Percentiles rank a stretch among this genome's conserved stretches.
phyloP scores from a whole-genome alignment of 2,888 invertebrate species.

The Lissonota sp. region DNA sequence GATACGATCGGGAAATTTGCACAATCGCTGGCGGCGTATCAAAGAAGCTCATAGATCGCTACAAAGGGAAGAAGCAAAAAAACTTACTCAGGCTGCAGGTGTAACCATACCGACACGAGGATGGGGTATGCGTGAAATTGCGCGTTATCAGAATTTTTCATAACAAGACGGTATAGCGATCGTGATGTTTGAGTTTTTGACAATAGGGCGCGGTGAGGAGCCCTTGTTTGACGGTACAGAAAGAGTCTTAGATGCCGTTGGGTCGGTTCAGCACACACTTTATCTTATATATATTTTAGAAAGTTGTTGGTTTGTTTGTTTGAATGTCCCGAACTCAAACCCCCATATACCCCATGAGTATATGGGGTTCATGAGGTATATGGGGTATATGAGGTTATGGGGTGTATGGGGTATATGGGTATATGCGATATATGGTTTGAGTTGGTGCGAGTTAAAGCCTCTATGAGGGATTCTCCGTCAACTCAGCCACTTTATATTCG shows the following conservation, averaged over 20 bases:
- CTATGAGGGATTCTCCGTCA: no score
- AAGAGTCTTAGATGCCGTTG: not conserved
- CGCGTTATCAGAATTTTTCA: not conserved
- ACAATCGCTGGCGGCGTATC: not conserved
- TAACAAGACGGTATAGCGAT: constrained; percentile 2
- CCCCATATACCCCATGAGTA: no score
- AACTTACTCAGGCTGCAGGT: not conserved
- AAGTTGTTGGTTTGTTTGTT: no score
- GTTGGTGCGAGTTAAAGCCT: no score
- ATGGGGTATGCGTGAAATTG: not conserved
- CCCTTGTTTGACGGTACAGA: constrained; percentile 6
- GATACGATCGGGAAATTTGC: not conserved
- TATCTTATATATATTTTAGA: constrained; percentile 37
- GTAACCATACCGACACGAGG: not conserved
- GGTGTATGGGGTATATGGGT: no score
- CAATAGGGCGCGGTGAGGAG: not conserved
- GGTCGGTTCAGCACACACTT: not conserved
- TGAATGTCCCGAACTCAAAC: no score
- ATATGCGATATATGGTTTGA: no score
- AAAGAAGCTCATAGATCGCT: not conserved
- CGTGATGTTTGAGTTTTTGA: constrained; percentile 19
- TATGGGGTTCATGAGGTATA: no score
- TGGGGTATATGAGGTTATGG: no score
- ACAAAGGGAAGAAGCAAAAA: not conserved
- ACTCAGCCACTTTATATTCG: no score